Base-by-base conservation (phyloP, 2,797 vertebrate species). In the Neosilurus hyrtlii region DNA sequence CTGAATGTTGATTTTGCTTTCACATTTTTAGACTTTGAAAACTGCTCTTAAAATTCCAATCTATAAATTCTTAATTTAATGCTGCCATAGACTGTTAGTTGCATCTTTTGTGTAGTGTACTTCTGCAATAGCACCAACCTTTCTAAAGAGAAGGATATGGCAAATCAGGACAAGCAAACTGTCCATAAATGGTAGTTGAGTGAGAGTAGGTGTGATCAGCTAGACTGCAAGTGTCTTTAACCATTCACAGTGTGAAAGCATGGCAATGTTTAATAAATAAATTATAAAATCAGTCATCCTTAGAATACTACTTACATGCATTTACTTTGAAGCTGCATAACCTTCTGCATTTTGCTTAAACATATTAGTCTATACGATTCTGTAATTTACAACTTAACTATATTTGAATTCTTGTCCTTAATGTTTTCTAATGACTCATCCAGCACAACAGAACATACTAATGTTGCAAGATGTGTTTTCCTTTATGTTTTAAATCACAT, bases 171-270 rank as follows among this genome's bases (percentile, higher is more conserved):
- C 51, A 54, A 37, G 57, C 73, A 18, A 72, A 74, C 57, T 86
- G 84, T 80, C 82, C 76, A 86, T 86, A 88, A 79, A 84, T 81
- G 87, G 80, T 82, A 86, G 52, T 70, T 71, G 20, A 70, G 54
- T 79, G 49, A 61, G 57, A 80, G 71, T 51, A 71, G 51, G 80
- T 14, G 57, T 73, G 79, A 80, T 84, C 78, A 78, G 62, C 30
- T 24, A 24, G 37, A 54, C 63, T 66, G 12, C 20, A 63, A 54
- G 22, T 8, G 2, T 82, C 20, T 56, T 63, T 66, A 9, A 30
- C 2, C 15, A 35, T 74, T 24, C 3, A 75, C 22, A 70, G 35
- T 30, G 15, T 76, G 43, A 83, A 82, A 26, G 30, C 35, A 57
- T 35, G 62, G 37, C 24, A 30, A 30, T 22, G 18, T 57, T 20